Base-by-base conservation (phyloP, 2,888 invertebrate species). In the Sinotaia quadrata region DNA sequence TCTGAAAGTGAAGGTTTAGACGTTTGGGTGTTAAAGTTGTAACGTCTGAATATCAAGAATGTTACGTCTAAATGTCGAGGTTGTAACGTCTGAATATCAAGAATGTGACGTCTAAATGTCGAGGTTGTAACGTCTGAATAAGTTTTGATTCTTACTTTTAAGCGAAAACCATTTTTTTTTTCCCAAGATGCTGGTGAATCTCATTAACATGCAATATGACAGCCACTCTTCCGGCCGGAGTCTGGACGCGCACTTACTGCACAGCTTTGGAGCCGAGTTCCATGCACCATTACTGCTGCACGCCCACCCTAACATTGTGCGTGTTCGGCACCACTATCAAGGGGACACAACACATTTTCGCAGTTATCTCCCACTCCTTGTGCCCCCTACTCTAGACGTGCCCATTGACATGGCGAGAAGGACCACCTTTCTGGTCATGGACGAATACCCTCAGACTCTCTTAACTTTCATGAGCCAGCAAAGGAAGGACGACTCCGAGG, bases 151-250 rank as follows among this genome's bases (percentile, higher is more conserved):
- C n/a, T n/a, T n/a, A n/a, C n/a, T n/a, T n/a, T n/a, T n/a, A n/a
- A n/a, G n/a, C n/a, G n/a, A n/a, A n/a, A n/a, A n/a, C n/a, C n/a
- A n/a, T n/a, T n/a, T n/a, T n/a, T n/a, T n/a, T n/a, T n/a, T n/a
- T n/a, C n/a, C n/a, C n/a, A n/a, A 78, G 77, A 78, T 78, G 75
- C 71, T 75, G 72, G 71, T 69, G 15, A 78, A 73, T 65, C 68
- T 74, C 1, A 72, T 73, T 34, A 73, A 72, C 44, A 61, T 70
- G 21, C 41, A 68, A 21, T 60, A 51, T 49, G 58, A 59, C 29
- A 65, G 34, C 4, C 75, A 75, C 47, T 66, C 69, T 18, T 61
- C 68, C 10, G 74, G 74, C 4, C 58, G 62, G 59, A 75, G 73
- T 29, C 56, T 74, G 44, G 71, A 68, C 31, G 33, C 66, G 5